Percentiles rank a stretch among this genome's conserved stretches.
phyloP scores from a whole-genome alignment of 2,797 vertebrate species.

The Botia kubotai region DNA sequence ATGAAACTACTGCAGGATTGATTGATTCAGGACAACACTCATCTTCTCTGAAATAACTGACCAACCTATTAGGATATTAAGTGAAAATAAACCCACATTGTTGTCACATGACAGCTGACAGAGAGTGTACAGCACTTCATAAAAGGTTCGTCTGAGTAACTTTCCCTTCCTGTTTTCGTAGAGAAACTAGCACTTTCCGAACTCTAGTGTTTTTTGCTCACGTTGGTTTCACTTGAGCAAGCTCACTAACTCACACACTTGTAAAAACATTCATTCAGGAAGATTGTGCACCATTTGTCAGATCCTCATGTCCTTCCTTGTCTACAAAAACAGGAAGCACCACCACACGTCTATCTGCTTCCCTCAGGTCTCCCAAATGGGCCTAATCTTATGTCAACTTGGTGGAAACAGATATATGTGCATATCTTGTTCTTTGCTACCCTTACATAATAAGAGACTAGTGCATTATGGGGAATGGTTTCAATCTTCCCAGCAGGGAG shows the following conservation, averaged over 20 bases:
- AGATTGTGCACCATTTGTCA: constrained; percentile 45
- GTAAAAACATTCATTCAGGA: not conserved
- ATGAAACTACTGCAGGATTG: not conserved
- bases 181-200: constrained; percentile 16
- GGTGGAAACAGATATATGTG: constrained; percentile 6
- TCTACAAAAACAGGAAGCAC: constrained; percentile 74
- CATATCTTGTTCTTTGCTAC: constrained; percentile 2
- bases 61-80: constrained; percentile 5
- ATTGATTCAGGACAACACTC: not conserved
- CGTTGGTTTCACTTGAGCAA: constrained; percentile 36
- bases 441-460: not conserved
- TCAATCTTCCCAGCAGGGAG: not conserved
- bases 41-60: not conserved
- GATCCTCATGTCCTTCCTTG: constrained; percentile 45
- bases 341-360: constrained; percentile 65
- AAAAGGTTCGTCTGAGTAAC: constrained; percentile 20
- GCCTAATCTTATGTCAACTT: not conserved
- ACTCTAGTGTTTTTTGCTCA: not conserved
- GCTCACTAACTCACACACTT: not conserved
- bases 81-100: not conserved
- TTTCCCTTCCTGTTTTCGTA: constrained; percentile 34
- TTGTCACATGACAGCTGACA: constrained; percentile 40
- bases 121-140: constrained; percentile 24
- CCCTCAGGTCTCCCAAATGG: not conserved
- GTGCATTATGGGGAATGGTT: not conserved